Evolutionary conservation across 2,797 vertebrate species (phyloP).

Genomic region (Schizopygopsis pylzovi): DNA sequence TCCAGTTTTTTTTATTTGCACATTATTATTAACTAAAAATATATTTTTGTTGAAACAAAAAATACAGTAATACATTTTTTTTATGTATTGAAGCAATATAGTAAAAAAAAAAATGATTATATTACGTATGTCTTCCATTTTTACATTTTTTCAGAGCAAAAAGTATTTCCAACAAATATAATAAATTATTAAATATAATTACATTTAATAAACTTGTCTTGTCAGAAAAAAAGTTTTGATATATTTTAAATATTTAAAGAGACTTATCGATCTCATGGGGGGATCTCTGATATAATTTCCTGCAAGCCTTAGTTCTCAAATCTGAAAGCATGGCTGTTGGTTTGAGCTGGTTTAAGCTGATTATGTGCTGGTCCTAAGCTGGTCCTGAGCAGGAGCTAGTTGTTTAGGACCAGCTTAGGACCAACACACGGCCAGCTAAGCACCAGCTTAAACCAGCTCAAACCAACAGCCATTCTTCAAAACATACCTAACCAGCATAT

Average conservation of each 20-base stretch:
- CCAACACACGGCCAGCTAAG: too few species aligned
- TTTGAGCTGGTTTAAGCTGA: too few species aligned
- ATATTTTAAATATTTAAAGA: not conserved
- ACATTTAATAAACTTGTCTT: not conserved
- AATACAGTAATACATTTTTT: not conserved
- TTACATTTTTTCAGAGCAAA: not conserved
- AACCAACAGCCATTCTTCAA: too few species aligned
- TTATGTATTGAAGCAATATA: not conserved
- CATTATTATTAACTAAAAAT: not conserved
- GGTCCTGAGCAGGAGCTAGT: too few species aligned
- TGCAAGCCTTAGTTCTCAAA: not conserved
- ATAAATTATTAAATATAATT: not conserved
- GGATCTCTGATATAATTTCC: not conserved
- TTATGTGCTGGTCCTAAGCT: too few species aligned
- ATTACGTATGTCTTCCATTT: not conserved
- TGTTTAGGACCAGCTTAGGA: too few species aligned
- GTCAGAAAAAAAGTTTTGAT: not conserved
- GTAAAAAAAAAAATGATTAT: not conserved
- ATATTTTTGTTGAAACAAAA: not conserved
- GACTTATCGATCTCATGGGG: not conserved
- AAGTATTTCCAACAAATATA: not conserved
- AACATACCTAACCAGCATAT: too few species aligned
- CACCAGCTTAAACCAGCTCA: too few species aligned
- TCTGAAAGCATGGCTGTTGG: too few species aligned
- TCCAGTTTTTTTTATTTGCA: too few species aligned